phyloP scores from a whole-genome alignment of 2,888 invertebrate genomes.

The Watsonalla binaria region DNA sequence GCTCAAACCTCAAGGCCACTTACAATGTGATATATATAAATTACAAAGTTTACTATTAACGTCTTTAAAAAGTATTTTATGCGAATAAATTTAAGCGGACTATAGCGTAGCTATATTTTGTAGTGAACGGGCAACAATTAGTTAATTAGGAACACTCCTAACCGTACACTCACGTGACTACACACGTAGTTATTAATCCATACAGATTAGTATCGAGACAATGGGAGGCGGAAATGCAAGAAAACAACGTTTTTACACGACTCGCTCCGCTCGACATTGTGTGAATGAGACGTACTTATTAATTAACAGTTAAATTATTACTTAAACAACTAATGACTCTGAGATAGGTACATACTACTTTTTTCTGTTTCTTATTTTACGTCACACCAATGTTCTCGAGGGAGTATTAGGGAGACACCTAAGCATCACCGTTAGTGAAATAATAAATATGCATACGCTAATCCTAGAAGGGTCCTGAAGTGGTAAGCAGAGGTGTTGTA shows the following conservation, averaged over 20 bases:
- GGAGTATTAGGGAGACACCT: too few relatives aligned
- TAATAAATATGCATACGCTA: too few relatives aligned
- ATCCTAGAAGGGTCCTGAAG: too few relatives aligned
- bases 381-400: not conserved
- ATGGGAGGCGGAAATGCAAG: conserved; percentile 66
- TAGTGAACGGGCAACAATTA: not conserved
- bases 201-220: conserved; percentile 64
- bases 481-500: too few relatives aligned
- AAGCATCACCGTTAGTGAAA: too few relatives aligned
- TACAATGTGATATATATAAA: too few relatives aligned
- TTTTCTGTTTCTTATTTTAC: too few relatives aligned
- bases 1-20: too few relatives aligned
- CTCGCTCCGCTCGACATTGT: conserved; percentile 50
- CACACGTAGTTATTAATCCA: conserved; percentile 48
- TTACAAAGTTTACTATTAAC: too few relatives aligned
- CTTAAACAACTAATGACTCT: conserved; percentile 28
- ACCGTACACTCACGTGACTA: conserved; percentile 26
- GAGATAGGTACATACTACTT: conserved; percentile 4
- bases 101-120: not conserved
- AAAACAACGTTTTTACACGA: conserved; percentile 56
- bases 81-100: not conserved
- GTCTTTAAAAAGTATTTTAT: too few relatives aligned
- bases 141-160: conserved; percentile 11
- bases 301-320: conserved; percentile 52
- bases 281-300: conserved; percentile 50